Percentiles rank a stretch among this genome's conserved stretches.
Conservation (phyloP, 1,140 invertebrate species). For the Daktulosphaira vitifoliae region DNA sequence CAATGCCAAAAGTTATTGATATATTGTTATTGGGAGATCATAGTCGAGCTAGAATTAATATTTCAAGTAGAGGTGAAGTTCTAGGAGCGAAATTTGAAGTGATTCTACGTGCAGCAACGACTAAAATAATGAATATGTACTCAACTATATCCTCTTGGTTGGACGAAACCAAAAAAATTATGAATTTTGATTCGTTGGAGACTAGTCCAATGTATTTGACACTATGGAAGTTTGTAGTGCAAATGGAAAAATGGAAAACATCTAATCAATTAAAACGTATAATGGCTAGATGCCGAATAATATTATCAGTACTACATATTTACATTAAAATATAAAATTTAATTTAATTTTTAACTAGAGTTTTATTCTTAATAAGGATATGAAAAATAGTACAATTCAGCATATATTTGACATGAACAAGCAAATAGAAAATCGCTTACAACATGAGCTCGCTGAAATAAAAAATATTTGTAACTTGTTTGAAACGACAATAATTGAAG, state of each 20-base stretch:
- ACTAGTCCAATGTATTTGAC: background rate
- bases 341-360: too few species aligned
- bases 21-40: background rate
- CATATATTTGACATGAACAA: background rate
- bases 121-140: background rate
- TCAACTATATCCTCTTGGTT: background rate
- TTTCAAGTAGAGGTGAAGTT: background rate
- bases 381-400: background rate
- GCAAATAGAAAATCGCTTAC: background rate
- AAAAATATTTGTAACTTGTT: slow-evolving; percentile 12
- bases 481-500: background rate
- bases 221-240: slow-evolving; percentile 5
- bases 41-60: background rate
- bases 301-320: too few species aligned
- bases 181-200: background rate
- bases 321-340: too few species aligned
- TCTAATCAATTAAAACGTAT: slow-evolving; percentile 1
- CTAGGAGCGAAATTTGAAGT: background rate
- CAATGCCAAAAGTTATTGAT: background rate
- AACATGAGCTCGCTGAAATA: background rate
- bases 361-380: too few species aligned
- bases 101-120: background rate
- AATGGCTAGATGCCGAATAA: background rate
- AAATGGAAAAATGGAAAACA: background rate
- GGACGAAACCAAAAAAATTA: background rate